These are phyloP conservation scores for Hemiscyllium ocellatum DNA, from an alignment of 2,113 vertebrate genomes.

Conservation along the genomic window DNA sequence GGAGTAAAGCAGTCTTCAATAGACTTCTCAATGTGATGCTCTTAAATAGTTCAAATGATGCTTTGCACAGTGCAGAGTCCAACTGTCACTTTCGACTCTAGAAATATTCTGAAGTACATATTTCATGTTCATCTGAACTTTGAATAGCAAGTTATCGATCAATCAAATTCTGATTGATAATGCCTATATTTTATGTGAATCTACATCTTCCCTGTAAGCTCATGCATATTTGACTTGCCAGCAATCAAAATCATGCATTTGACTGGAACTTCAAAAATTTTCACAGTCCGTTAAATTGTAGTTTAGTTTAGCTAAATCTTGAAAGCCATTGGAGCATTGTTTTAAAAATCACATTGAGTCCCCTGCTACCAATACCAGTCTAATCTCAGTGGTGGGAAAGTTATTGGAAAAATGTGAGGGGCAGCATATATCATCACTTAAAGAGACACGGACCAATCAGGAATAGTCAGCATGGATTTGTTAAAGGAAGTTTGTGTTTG, in stretches of 20 bases:
- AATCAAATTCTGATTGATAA: background rate
- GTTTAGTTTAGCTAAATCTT: background rate
- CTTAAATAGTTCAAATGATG: background rate
- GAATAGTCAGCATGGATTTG: too few relatives aligned
- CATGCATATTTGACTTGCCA: background rate
- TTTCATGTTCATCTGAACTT: background rate
- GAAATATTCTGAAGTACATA: background rate
- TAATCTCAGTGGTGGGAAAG: background rate
- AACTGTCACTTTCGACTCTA: background rate
- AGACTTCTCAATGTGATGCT: background rate
- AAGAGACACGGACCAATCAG: too few relatives aligned
- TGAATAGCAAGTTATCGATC: background rate
- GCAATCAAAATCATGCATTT: background rate
- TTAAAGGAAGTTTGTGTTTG: too few relatives aligned
- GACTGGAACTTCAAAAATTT: background rate
- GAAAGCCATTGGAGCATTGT: background rate
- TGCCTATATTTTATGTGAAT: background rate
- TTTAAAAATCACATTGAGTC: background rate
- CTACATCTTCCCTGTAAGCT: background rate
- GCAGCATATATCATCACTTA: too few relatives aligned
- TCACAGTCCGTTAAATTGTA: background rate
- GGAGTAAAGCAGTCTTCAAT: background rate
- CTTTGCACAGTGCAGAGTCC: background rate
- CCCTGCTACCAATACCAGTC: background rate
- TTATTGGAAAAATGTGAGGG: too few relatives aligned